Base-by-base conservation (phyloP, 2,113 vertebrate genomes). In the Herpetotheres cachinnans region DNA sequence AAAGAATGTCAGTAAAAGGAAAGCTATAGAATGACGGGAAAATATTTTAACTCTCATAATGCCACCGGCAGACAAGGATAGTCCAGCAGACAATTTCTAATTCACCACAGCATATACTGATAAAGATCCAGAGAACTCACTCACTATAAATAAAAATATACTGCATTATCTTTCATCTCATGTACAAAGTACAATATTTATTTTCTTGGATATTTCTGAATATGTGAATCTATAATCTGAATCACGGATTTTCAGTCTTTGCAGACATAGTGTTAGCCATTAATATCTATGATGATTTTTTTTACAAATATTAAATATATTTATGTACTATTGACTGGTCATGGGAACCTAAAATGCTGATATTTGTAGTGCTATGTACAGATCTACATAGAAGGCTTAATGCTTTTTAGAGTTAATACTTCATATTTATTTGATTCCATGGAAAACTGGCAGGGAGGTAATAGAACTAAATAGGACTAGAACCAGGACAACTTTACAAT, bases 1-100 rank as follows among this genome's bases (percentile, higher is more conserved):
- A 97, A 95, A 97, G 98, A 98, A 97, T 97, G 96, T 98, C 83
- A 96, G 96, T 97, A 94, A 97, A 97, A 81, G 81, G 73, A 96
- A 97, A 92, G 95, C 95, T 97, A 93, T 97, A 98, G 91, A 98
- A 93, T 97, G 92, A 93, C 70, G 1, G 32, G 61, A 82, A 89
- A 94, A 90, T 1, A 2, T 88, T 93, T 96, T 90, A 91, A 95
- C 84, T 98, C 96, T 97, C 97, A 82, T 97, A 67, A 52, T 93
- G 77, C 98, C 97, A 97, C 90, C 3, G 2, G 82, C 77, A 94
- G 89, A 25, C 86, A 95, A 91, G n/a, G 50, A 67, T 78, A 83
- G 38, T 72, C 65, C 89, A 90, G 72, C 63, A 95, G 69, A 29
- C 29, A 58, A 77, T 80, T 95, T 81, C 72, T 69, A 90, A 40